Percentiles rank a stretch among this genome's conserved stretches.
Conservation (phyloP, 2,888 invertebrate genomes). For the Netelia virgata region DNA sequence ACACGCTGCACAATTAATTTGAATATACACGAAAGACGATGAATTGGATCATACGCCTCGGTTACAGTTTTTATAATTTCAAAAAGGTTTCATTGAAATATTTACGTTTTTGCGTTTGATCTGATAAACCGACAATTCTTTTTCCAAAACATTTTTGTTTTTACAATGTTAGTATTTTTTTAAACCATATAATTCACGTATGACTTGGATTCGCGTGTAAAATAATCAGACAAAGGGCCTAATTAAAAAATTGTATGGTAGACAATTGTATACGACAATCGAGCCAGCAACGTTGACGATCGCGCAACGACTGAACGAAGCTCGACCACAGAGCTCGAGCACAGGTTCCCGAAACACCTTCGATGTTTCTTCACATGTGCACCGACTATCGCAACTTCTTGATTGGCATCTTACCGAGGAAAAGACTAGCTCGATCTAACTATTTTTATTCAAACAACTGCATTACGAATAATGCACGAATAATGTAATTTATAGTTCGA, state of each 20-base stretch:
- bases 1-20: constrained; percentile 3
- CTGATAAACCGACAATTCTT: neutral
- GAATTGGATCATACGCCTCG: neutral
- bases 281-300: constrained; percentile 60
- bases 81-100: neutral
- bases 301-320: constrained; percentile 67
- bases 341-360: constrained; percentile 39
- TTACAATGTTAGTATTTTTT: neutral
- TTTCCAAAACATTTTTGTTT: too few relatives aligned
- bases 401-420: neutral
- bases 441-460: neutral
- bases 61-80: too few relatives aligned
- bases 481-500: too few relatives aligned
- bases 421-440: too few relatives aligned
- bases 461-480: too few relatives aligned
- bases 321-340: constrained; percentile 15
- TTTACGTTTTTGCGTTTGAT: constrained; percentile 19
- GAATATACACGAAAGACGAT: neutral
- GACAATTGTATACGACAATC: constrained; percentile 12
- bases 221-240: neutral
- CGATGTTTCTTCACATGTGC: constrained; percentile 10
- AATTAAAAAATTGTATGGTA: neutral
- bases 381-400: neutral
- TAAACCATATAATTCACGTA: neutral
- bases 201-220: neutral